These are phyloP conservation scores for Alauda arvensis DNA, from an alignment of 2,797 vertebrate genomes.

Conservation along the genomic window DNA sequence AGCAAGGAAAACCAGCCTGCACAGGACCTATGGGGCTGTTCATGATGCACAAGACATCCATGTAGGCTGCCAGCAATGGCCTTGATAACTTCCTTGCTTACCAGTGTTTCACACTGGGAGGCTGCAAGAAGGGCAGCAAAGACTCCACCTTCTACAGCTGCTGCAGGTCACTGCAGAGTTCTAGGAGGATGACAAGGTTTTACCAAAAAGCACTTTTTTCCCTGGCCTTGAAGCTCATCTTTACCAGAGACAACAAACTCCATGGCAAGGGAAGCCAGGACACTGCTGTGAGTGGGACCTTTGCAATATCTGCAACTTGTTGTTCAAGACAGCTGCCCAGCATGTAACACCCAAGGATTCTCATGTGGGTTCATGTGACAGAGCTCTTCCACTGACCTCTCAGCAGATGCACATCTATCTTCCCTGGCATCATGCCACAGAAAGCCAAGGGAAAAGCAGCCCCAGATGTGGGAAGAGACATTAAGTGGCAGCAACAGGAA, in stretches of 20 bases:
- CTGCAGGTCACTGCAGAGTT: background rate
- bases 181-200: background rate
- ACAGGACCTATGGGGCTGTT: background rate
- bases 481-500: background rate
- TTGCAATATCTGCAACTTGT: background rate
- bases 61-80: background rate
- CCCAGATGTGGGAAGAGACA: background rate
- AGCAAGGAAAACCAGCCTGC: background rate
- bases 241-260: background rate
- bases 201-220: background rate
- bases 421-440: background rate
- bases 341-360: background rate
- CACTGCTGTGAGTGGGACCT: background rate
- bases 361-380: background rate
- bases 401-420: background rate
- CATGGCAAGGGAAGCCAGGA: background rate
- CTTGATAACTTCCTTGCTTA: background rate
- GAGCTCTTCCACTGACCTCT: background rate
- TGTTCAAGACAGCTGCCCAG: background rate
- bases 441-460: background rate
- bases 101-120: background rate
- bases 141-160: background rate
- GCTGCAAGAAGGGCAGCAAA: background rate
- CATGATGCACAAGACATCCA: fast-evolving
- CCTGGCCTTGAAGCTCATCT: background rate